A percentile compares a stretch with the other conserved stretches of the same genome.
phyloP scores from a whole-genome alignment of 2,888 invertebrate genomes.

The Heliconius sara region DNA sequence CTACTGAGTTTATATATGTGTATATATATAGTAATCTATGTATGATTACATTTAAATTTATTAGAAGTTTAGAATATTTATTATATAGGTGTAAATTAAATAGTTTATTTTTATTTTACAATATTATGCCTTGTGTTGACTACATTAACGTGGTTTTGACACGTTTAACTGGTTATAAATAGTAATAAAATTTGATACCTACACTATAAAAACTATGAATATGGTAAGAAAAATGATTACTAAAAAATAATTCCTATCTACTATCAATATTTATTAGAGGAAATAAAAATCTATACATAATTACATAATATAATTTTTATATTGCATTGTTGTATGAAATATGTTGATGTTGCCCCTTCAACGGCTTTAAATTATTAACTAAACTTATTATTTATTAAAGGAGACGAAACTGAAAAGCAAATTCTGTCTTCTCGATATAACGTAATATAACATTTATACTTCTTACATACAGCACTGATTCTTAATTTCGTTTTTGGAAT shows the following conservation, averaged over 20 bases:
- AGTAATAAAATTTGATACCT: background rate
- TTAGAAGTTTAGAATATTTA: background rate
- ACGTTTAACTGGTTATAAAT: constrained; percentile 5
- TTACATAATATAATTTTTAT: too few species aligned
- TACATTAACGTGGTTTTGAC: constrained; percentile 6
- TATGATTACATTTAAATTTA: background rate
- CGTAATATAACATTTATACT: too few species aligned
- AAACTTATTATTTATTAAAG: too few species aligned
- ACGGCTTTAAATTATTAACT: too few species aligned
- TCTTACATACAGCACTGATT: too few species aligned
- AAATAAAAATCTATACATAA: background rate
- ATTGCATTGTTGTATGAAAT: background rate
- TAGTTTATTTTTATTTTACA: background rate
- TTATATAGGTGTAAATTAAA: too few species aligned
- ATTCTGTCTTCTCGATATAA: too few species aligned
- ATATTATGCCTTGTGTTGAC: background rate
- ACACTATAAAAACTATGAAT: constrained; percentile 2
- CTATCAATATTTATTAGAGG: background rate
- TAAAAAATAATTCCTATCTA: background rate
- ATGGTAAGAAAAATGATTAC: background rate
- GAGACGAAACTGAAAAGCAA: too few species aligned
- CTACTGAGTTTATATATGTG: background rate
- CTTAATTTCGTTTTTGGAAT: too few species aligned
- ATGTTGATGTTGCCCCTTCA: background rate
- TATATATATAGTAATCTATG: background rate